Percentiles rank a stretch among this genome's conserved stretches.
Evolutionary conservation across 2,797 vertebrate species (phyloP).

Genomic region (Myoxocephalus aenaeus): DNA sequence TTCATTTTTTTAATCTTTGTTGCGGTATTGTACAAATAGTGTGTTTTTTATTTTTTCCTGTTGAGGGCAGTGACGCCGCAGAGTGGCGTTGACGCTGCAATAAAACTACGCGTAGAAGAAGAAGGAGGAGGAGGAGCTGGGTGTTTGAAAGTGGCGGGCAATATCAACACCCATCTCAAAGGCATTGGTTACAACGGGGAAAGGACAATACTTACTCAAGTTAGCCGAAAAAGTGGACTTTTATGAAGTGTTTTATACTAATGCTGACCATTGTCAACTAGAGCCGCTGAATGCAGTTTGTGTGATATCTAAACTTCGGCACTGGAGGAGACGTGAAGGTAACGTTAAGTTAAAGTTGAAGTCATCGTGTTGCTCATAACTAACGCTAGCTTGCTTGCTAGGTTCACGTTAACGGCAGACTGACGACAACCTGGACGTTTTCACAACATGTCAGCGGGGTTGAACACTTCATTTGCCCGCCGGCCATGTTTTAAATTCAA

Average conservation of each 20-base stretch:
- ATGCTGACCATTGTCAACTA: accelerated
- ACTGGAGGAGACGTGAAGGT: conserved; percentile 44
- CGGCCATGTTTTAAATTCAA: accelerated
- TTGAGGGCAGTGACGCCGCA: conserved; percentile 33
- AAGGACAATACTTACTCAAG: background rate
- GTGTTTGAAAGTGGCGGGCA: conserved; percentile 86
- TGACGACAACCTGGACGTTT: background rate
- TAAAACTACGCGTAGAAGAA: conserved; percentile 43
- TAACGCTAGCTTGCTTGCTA: background rate
- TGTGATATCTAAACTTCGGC: conserved; percentile 7
- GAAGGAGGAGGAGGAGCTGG: conserved; percentile 45
- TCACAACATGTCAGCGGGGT: too few relatives aligned
- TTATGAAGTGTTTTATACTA: background rate
- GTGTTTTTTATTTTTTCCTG: conserved; percentile 6
- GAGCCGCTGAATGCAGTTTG: conserved; percentile 6
- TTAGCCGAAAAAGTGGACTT: background rate
- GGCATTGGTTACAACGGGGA: background rate
- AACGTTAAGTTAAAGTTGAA: conserved; percentile 23
- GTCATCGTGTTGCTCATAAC: conserved; percentile 19
- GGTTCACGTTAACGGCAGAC: background rate
- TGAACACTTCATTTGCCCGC: background rate
- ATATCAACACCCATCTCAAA: background rate
- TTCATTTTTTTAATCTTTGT: background rate
- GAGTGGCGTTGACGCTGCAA: background rate
- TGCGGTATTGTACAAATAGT: background rate